Evolutionary conservation across 1,140 invertebrate genomes (phyloP).

Genomic region (Pogonomyrmex barbatus): DNA sequence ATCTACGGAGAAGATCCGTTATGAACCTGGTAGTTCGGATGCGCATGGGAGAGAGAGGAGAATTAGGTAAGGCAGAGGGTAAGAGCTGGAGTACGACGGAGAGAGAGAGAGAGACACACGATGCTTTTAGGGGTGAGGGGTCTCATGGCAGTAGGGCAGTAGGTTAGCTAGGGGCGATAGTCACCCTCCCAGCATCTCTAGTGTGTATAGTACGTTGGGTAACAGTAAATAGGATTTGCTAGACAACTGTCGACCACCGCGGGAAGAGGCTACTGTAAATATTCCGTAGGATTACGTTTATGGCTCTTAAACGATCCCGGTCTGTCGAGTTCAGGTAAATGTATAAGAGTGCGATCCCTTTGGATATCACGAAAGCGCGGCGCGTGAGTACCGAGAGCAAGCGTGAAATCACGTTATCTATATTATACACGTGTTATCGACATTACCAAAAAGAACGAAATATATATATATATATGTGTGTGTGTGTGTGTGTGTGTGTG

Average conservation of each 20-base stretch:
- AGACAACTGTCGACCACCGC: slow-evolving; percentile 78
- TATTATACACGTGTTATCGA: not conserved
- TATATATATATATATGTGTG: not conserved
- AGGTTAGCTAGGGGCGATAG: slow-evolving; percentile 84
- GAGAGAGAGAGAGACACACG: slow-evolving; percentile 59
- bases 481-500: not conserved
- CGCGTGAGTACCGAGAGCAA: not conserved
- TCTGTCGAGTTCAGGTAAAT: slow-evolving; percentile 43
- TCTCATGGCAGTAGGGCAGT: slow-evolving; percentile 84
- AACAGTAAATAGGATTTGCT: slow-evolving; percentile 82
- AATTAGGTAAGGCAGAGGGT: slow-evolving; percentile 55
- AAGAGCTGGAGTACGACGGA: slow-evolving; percentile 50
- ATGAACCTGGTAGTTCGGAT: slow-evolving; percentile 47
- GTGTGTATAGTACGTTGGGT: slow-evolving; percentile 71
- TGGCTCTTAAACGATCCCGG: slow-evolving; percentile 70
- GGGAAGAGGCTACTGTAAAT: slow-evolving; percentile 69
- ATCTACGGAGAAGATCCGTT: slow-evolving; percentile 68
- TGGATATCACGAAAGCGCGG: not conserved
- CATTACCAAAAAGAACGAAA: not conserved
- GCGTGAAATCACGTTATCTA: slow-evolving; percentile 3
- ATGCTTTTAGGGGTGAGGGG: slow-evolving; percentile 76
- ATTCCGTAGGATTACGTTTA: slow-evolving; percentile 70
- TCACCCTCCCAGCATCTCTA: slow-evolving; percentile 79
- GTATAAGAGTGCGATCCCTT: slow-evolving; percentile 3
- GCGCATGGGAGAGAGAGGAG: slow-evolving; percentile 46